Base-by-base conservation (phyloP, 2,113 vertebrate genomes). In the Oncorhynchus clarkii region DNA sequence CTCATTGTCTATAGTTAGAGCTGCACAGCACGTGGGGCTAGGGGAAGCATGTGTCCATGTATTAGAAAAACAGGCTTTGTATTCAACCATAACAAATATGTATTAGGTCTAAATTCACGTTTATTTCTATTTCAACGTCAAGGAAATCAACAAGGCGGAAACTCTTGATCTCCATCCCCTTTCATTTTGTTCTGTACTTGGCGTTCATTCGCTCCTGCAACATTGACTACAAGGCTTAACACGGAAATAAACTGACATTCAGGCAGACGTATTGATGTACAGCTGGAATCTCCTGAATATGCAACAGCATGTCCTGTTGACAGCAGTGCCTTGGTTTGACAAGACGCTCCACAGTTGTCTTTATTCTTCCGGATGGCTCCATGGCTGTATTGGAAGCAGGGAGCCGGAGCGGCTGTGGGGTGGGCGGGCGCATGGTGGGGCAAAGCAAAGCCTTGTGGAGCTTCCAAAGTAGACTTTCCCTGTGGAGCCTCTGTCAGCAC, bases 1-100 rank as follows among this genome's bases (percentile, higher is more conserved):
- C 14, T 72, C 78, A 80, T 84, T 88, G 84, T 89, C 49, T 72
- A 66, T 70, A 31, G 27, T 34, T n/a, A 67, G 59, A 48, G 54
- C 27, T 11, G 48, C 57, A 29, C n/a, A 76, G 79, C 71, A 68
- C 59, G 0, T 29, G 16, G 65, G 14, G 27, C 26, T 24, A 76
- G 45, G 60, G 64, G 60, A 22, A 39, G 27, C 57, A 70, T 82
- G 59, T 85, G 75, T 74, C 69, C 49, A 72, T 78, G 79, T 67
- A 83, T 26, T 66, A 8, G 22, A 72, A 69, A 73, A 73, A 79
- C 71, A 4, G 13, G 3, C 4, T 75, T 70, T 60, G 2, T 20
- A 20, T 4, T 20, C 14, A 14, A 57, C 20, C 54, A 4, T 7
- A 57, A 57, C 4, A 57, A 57, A 57, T 57, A 14, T 57, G 20